Conservation (phyloP, 2,113 vertebrate genomes). For the Verasper variegatus region DNA sequence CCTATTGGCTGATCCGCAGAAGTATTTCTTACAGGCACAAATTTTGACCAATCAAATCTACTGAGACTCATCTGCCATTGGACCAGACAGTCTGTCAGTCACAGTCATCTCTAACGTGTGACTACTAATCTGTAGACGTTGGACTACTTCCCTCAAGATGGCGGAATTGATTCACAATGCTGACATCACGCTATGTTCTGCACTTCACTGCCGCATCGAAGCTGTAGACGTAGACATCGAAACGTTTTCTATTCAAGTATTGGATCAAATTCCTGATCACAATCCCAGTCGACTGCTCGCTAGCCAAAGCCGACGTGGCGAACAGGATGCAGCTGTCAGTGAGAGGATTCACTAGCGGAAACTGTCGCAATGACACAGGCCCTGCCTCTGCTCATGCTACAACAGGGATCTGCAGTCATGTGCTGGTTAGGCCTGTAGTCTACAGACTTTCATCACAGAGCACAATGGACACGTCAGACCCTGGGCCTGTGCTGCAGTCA, state of each 20-base stretch:
- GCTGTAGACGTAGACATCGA: accelerated
- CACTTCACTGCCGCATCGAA: neutral
- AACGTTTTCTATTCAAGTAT: neutral
- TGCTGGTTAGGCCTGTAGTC: neutral
- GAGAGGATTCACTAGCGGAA: constrained; percentile 14
- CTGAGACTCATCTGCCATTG: constrained; percentile 40
- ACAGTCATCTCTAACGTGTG: constrained; percentile 43
- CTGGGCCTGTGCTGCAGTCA: too few relatives aligned
- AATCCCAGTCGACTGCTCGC: too few relatives aligned
- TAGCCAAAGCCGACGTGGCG: constrained; percentile 63
- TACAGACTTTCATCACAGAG: neutral
- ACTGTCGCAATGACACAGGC: neutral
- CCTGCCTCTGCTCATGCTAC: neutral
- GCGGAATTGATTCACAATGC: constrained; percentile 30
- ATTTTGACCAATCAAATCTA: constrained; percentile 43
- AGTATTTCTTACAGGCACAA: accelerated
- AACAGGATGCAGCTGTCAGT: neutral
- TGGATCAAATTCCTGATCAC: neutral
- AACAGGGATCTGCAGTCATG: constrained; percentile 25
- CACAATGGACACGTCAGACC: neutral
- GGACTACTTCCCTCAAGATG: constrained; percentile 49
- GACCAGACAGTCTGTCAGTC: constrained; percentile 47
- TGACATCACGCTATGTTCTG: neutral
- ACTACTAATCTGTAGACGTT: constrained; percentile 48
- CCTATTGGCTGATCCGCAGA: constrained; percentile 55